Conservation (phyloP, 2,888 invertebrate genomes). For the Hirtodrosophila alboralis region DNA sequence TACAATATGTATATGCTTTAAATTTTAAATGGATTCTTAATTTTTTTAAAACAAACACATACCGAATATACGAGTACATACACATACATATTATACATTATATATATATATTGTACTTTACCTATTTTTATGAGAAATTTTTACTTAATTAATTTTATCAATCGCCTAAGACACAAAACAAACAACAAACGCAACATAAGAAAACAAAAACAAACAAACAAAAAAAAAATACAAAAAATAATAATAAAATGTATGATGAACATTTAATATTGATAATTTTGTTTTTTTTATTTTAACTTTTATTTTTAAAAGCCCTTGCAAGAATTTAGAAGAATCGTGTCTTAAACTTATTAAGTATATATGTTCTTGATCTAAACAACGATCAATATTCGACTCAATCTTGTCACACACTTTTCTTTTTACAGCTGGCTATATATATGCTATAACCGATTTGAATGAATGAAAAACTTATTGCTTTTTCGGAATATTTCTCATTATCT, state of each 20-base stretch:
- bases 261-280: constrained; percentile 32
- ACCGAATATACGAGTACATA: constrained; percentile 15
- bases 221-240: too few species aligned
- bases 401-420: too few species aligned
- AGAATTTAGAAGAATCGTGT: too few species aligned
- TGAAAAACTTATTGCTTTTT: too few species aligned
- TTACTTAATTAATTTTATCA: constrained; percentile 68
- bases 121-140: constrained; percentile 66
- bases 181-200: constrained; percentile 27
- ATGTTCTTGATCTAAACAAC: too few species aligned
- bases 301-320: constrained; percentile 4
- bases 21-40: constrained; percentile 50
- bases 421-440: too few species aligned
- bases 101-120: constrained; percentile 61
- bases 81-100: constrained; percentile 31
- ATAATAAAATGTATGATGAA: constrained; percentile 64
- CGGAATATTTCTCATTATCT: too few species aligned
- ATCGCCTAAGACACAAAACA: constrained; percentile 52
- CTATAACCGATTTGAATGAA: too few species aligned
- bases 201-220: constrained; percentile 47
- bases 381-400: too few species aligned
- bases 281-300: constrained; percentile 17
- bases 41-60: constrained; percentile 27
- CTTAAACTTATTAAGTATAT: too few species aligned
- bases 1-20: constrained; percentile 24